Conservation (phyloP, 2,797 vertebrate genomes). For the Rhynchonycteris naso region DNA sequence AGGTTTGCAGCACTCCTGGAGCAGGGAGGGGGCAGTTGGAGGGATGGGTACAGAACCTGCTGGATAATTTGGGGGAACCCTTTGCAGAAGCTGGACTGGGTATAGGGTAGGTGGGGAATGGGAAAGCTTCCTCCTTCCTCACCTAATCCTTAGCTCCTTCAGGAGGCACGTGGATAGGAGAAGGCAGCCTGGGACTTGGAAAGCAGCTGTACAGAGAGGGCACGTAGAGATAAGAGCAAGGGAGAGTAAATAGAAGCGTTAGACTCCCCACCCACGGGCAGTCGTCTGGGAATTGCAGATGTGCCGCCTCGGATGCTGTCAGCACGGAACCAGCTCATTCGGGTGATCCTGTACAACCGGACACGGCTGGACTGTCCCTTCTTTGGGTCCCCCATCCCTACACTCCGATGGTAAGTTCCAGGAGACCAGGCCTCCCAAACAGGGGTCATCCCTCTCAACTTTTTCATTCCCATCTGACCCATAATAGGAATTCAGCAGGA, state of each 20-base stretch:
- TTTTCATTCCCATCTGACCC: not conserved
- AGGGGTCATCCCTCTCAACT: not conserved
- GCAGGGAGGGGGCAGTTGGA: not conserved
- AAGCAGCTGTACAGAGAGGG: not conserved
- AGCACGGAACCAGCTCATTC: slow-evolving; percentile 93
- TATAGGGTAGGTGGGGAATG: not conserved
- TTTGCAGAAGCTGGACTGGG: not conserved
- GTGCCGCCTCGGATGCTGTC: slow-evolving; percentile 93
- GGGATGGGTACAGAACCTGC: not conserved
- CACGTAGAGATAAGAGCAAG: rapidly evolving
- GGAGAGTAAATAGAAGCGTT: not conserved
- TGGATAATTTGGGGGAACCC: not conserved
- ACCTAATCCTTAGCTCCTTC: not conserved
- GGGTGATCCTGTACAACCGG: slow-evolving; percentile 94
- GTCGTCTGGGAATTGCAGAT: slow-evolving; percentile 84
- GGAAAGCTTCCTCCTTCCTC: not conserved
- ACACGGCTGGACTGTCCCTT: slow-evolving; percentile 95
- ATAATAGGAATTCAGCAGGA: not conserved
- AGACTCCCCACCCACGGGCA: not conserved
- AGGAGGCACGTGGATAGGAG: not conserved
- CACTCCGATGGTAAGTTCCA: slow-evolving; percentile 93
- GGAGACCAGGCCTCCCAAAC: not conserved
- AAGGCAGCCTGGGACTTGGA: too few relatives aligned
- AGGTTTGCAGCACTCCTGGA: not conserved
- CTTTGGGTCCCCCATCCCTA: slow-evolving; percentile 96